Evolutionary conservation across 2,888 invertebrate species (phyloP), one percentile per base, ranked within the genome.

Genomic region (Rambutsinella grinnellia): DNA sequence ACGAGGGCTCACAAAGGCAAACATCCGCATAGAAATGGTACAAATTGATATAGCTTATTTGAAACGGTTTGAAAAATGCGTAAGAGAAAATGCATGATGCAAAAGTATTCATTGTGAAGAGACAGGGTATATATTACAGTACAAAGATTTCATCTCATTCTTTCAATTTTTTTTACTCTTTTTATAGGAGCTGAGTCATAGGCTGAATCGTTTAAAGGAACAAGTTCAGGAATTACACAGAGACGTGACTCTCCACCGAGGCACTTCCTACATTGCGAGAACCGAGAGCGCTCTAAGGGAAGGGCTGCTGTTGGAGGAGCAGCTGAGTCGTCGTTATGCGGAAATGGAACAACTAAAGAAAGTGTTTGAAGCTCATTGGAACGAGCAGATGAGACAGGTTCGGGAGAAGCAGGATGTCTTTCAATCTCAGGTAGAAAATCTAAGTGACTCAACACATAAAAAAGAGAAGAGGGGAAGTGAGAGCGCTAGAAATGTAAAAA

Each of bases 381-480:
- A 93, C 85, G 92, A 92, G 84, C 91, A 92, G 84, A 86, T 92
- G 26, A 91, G 92, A 86, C 88, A 92, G 77, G 89, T 93, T 76
- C 89, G 91, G 58, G 89, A 91, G 6, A 93, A 93, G 85, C 92
- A 93, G 85, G 92, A 92, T 84, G 88, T 91, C 47, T 91, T 90
- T 83, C 89, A 89, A 83, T 88, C 89, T 36, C 89, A 89, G 87
- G 89, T 89, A 81, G 13, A 36, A n/a, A n/a, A n/a, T n/a, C n/a
- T n/a, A n/a, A 66, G 62, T 70, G 62, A 46, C 61, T 69, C 53
- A 60, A 53, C 60, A 36, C 60, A 75, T 71, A 71, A 71, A 62
- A 49, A 56, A 62, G 17, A 27, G 47, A 23, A 53, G 8, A 19
- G 10, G n/a, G 17, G 13, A 17, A 17, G 21, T 10, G 17, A 17